Conservation (phyloP, 2,113 vertebrate species). For the Platycercus adscitus region DNA sequence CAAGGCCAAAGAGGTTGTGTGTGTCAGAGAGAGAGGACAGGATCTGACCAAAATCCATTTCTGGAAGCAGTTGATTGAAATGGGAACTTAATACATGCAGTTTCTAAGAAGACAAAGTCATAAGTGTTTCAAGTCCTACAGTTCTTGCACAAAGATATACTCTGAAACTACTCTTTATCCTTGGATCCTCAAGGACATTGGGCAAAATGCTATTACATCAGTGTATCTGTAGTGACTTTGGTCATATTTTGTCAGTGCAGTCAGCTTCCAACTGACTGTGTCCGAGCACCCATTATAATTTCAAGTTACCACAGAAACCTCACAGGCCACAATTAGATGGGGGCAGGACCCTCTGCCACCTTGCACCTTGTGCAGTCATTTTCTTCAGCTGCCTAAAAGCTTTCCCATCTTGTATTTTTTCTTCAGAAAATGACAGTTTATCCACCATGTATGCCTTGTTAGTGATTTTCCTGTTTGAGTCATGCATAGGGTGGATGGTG, state of each 20-base stretch:
- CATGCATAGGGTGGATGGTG: neutral
- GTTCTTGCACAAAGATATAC: neutral
- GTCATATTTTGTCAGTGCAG: neutral
- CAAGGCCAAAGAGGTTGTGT: neutral
- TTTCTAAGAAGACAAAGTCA: neutral
- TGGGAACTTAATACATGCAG: neutral
- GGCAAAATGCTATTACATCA: neutral
- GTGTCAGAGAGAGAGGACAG: neutral
- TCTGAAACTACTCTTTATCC: neutral
- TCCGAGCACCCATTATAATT: neutral
- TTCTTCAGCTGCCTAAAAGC: neutral
- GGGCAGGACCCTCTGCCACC: neutral
- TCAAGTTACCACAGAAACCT: constrained; percentile 6
- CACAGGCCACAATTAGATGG: neutral
- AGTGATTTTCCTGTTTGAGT: constrained; percentile 2
- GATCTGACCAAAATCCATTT: neutral
- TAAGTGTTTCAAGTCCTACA: neutral
- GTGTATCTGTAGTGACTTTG: neutral
- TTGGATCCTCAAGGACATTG: neutral
- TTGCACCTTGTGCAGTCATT: neutral
- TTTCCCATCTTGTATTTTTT: neutral
- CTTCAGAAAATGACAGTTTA: neutral
- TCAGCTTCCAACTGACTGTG: neutral
- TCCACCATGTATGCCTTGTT: neutral
- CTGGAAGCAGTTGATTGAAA: neutral